Percentiles rank a stretch among this genome's conserved stretches.
phyloP scores from a whole-genome alignment of 2,113 vertebrate species.

The Camarhynchus parvulus region DNA sequence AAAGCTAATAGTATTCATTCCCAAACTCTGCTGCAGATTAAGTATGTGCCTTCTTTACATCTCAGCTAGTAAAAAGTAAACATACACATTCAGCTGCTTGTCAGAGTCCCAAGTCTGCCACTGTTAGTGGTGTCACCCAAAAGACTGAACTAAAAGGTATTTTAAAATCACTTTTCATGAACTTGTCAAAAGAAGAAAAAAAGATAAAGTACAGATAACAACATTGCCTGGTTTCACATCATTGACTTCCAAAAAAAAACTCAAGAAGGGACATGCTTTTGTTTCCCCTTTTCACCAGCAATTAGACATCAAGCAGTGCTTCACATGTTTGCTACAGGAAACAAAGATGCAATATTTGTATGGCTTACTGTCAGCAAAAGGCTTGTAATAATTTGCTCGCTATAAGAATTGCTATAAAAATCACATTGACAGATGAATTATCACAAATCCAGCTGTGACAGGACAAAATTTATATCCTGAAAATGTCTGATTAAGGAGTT shows the following conservation, averaged over 20 bases:
- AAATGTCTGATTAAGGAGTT: neutral
- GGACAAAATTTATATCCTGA: neutral
- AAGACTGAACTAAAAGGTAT: neutral
- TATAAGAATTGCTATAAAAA: neutral
- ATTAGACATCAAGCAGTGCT: neutral
- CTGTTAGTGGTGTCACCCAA: neutral
- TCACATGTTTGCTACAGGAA: neutral
- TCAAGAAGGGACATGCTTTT: neutral
- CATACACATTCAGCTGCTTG: neutral
- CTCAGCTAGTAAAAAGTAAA: neutral
- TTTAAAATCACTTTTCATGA: neutral
- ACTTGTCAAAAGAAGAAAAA: neutral
- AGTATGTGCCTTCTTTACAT: neutral
- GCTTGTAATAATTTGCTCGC: neutral
- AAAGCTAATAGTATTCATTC: neutral
- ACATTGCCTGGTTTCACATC: neutral
- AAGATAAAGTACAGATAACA: too few species aligned
- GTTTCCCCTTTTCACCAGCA: neutral
- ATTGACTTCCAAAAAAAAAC: neutral
- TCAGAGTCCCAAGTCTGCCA: fast-evolving
- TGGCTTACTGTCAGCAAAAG: neutral
- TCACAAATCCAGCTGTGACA: neutral
- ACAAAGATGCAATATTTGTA: neutral
- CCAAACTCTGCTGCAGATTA: neutral
- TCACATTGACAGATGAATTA: neutral